These are phyloP conservation scores for Chromis chromis DNA, from an alignment of 2,797 vertebrate genomes.

Conservation along the genomic window DNA sequence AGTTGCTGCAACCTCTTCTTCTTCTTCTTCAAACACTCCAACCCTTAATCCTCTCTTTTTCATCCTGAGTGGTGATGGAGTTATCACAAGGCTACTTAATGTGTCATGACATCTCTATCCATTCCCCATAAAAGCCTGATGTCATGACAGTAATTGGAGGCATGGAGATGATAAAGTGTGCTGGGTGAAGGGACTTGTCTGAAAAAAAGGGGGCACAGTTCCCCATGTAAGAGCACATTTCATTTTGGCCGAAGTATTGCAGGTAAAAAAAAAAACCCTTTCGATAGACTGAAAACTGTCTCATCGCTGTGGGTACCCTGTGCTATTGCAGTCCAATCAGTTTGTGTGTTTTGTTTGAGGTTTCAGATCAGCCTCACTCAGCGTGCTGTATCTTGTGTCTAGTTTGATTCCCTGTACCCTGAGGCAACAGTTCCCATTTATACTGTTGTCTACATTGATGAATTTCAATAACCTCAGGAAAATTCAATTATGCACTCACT, in stretches of 20 bases:
- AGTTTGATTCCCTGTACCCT: constrained; percentile 4
- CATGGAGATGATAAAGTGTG: constrained; percentile 40
- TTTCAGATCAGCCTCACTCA: constrained; percentile 20
- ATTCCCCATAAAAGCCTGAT: constrained; percentile 60
- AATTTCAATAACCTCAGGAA: constrained; percentile 24
- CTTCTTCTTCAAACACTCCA: constrained; percentile 57
- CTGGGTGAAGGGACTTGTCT: constrained; percentile 18
- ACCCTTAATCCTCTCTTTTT: constrained; percentile 46
- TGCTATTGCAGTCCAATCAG: constrained; percentile 18
- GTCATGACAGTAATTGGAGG: constrained; percentile 62
- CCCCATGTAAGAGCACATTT: constrained; percentile 1
- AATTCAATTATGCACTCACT: constrained; percentile 18
- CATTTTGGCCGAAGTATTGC: constrained; percentile 7
- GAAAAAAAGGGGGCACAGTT: constrained; percentile 29
- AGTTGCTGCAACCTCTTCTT: constrained; percentile 78
- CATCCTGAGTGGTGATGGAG: constrained; percentile 41
- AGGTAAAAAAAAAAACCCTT: background rate
- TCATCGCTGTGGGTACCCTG: background rate
- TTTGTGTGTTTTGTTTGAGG: background rate
- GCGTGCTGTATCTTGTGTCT: constrained; percentile 5
- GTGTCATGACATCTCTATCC: constrained; percentile 57
- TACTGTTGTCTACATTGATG: constrained; percentile 25
- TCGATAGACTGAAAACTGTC: background rate
- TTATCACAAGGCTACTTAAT: constrained; percentile 60
- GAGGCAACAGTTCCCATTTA: constrained; percentile 10